Base-by-base conservation (phyloP, 1,140 invertebrate species). In the Argopecten irradians region DNA sequence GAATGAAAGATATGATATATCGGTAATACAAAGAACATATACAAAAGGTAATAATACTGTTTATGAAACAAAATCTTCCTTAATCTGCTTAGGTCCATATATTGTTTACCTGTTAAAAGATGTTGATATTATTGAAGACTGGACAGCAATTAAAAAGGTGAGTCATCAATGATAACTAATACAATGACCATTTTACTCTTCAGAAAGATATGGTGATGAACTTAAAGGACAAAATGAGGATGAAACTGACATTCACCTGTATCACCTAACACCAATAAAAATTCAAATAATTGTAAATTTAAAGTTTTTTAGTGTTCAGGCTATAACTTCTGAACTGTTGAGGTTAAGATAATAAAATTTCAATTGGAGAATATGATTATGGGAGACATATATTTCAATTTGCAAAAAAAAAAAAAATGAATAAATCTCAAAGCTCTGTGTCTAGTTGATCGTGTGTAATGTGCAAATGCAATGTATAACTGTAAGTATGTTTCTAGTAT, bases 61-160 rank as follows among this genome's bases (percentile, higher is more conserved):
- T n/a, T n/a, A n/a, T n/a, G n/a, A n/a, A n/a, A n/a, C n/a, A n/a
- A n/a, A n/a, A n/a, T n/a, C n/a, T 89, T 90, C 84, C 91, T 93
- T 89, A 91, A 91, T 88, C 89, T 82, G 86, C 83, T 83, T 34
- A 96, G 92, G 98, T 0, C 99, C 99, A 84, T 99, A 98, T 95
- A 98, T 99, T 92, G 98, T 99, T 0, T 99, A 99, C 94, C 98
- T 99, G 98, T 96, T 99, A 41, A 97, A 97, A 89, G 98, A 99
- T 89, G 96, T 97, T 84, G 98, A 99, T 93, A 99, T 99, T 93
- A 97, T 99, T 95, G 98, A 99, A 95, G 98, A 99, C 95, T 99
- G 98, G 98, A 97, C 98, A 0, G 96, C 97, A 3, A 98, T 99
- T 88, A 97, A 98, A 95, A 99, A 99, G 96, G 97, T 98, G 89